Conservation (phyloP, 1,140 invertebrate genomes). For the Eriocheir sinensis region DNA sequence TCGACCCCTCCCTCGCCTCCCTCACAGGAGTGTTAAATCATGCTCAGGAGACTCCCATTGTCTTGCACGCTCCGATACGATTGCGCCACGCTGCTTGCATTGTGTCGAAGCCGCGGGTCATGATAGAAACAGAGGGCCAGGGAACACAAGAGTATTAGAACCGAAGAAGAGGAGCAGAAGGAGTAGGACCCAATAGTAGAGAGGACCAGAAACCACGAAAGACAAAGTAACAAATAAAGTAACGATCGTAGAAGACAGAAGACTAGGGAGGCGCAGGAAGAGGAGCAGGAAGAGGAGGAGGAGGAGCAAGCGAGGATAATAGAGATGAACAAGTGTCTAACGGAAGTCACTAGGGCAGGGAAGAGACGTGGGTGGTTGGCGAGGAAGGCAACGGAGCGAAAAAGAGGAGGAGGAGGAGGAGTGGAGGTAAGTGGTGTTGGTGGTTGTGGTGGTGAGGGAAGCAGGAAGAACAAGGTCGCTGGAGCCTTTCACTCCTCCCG, state of each 20-base stretch:
- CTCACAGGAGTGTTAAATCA: neutral
- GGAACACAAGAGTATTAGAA: no score
- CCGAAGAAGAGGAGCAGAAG: conserved; percentile 9
- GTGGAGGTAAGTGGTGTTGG: neutral
- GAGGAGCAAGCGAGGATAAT: conserved; percentile 4
- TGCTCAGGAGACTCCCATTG: neutral
- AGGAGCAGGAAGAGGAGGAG: neutral
- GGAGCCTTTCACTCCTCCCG: conserved; percentile 37
- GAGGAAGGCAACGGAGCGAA: conserved; percentile 1
- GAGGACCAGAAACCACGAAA: neutral
- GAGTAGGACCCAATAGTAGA: neutral
- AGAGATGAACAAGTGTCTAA: neutral
- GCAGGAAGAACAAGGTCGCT: conserved; percentile 25
- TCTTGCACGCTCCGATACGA: neutral
- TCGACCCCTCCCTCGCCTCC: neutral
- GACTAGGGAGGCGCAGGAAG: neutral
- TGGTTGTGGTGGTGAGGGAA: conserved; percentile 1
- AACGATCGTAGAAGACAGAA: neutral
- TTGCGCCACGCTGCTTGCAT: conserved; percentile 1
- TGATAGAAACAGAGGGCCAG: no score
- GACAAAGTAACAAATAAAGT: neutral
- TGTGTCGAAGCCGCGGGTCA: no score
- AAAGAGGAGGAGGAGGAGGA: no score
- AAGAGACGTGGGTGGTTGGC: conserved; percentile 20
- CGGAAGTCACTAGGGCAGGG: neutral